A percentile compares a stretch with the other conserved stretches of the same genome.
Conservation (phyloP, 2,888 invertebrate species). For the Sylvicola cinctus region DNA sequence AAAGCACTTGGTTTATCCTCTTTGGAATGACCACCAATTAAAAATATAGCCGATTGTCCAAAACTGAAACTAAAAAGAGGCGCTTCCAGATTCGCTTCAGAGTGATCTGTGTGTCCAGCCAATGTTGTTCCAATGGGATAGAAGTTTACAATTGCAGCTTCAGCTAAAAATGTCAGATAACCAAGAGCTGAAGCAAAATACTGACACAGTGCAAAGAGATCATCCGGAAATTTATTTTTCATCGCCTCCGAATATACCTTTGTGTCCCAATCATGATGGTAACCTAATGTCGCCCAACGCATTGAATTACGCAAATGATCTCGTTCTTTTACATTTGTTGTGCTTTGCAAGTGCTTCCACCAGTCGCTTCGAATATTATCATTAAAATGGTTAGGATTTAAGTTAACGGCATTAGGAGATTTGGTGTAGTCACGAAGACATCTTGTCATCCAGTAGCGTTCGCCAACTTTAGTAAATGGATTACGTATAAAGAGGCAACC, state of each 20-base stretch:
- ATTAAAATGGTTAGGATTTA: conserved; percentile 15
- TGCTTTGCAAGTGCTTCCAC: conserved; percentile 27
- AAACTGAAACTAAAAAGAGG: conserved; percentile 63
- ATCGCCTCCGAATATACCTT: conserved; percentile 62
- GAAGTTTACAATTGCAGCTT: conserved; percentile 93
- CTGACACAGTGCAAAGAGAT: conserved; percentile 42
- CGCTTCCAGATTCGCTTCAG: conserved; percentile 65
- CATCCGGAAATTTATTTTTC: conserved; percentile 47
- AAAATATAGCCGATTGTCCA: conserved; percentile 85
- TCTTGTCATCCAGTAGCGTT: conserved; percentile 63
- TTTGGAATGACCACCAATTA: conserved; percentile 64
- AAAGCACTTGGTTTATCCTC: conserved; percentile 47
- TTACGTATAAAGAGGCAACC: conserved; percentile 67
- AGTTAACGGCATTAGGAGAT: conserved; percentile 33
- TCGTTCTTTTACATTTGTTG: conserved; percentile 10
- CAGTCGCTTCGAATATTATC: conserved; percentile 37
- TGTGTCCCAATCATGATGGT: conserved; percentile 95
- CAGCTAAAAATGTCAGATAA: conserved; percentile 42
- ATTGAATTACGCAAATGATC: conserved; percentile 28
- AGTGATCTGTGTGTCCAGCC: conserved; percentile 87
- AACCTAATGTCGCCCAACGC: conserved; percentile 90
- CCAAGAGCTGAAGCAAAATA: conserved; percentile 38
- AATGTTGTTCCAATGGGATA: conserved; percentile 85
- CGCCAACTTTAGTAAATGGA: conserved; percentile 58
- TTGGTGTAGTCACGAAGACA: conserved; percentile 57